These are phyloP conservation scores for Lissocephala sabroskyi DNA, from an alignment of 2,888 invertebrate genomes.

Conservation along the genomic window DNA sequence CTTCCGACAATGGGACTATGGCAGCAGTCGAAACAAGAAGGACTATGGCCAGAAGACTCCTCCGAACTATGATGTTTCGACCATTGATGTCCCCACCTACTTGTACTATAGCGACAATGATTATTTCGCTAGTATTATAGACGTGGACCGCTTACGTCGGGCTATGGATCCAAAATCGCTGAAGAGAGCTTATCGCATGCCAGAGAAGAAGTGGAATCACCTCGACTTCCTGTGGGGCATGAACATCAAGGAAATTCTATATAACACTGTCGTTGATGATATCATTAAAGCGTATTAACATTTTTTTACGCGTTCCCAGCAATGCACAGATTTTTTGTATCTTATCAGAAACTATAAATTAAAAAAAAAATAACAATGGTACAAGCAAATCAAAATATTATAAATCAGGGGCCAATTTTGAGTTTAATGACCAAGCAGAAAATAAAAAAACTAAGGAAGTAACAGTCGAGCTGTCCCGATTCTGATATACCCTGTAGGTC, in stretches of 20 bases:
- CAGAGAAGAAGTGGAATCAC: constrained; percentile 56
- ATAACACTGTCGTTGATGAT: constrained; percentile 47
- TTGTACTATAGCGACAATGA: constrained; percentile 63
- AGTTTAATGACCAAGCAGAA: too few species aligned
- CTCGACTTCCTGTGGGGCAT: constrained; percentile 60
- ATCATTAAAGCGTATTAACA: constrained; percentile 40
- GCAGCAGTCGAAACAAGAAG: constrained; percentile 38
- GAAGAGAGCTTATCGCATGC: constrained; percentile 47
- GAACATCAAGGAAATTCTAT: constrained; percentile 46
- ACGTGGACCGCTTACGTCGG: constrained; percentile 50
- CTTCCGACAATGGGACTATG: constrained; percentile 57
- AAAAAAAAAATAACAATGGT: too few species aligned
- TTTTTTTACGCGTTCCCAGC: too few species aligned
- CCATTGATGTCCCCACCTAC: constrained; percentile 48
- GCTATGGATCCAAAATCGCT: constrained; percentile 28
- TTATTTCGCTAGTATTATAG: constrained; percentile 56
- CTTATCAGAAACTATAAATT: too few species aligned
- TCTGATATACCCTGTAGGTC: too few species aligned
- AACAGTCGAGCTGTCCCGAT: too few species aligned
- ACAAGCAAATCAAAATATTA: too few species aligned
- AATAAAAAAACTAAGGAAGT: too few species aligned
- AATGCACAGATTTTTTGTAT: too few species aligned
- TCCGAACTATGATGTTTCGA: constrained; percentile 40
- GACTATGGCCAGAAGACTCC: constrained; percentile 40
- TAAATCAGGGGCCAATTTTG: too few species aligned